Conservation (phyloP, 2,888 invertebrate genomes). For the Hydropsyche betteni region DNA sequence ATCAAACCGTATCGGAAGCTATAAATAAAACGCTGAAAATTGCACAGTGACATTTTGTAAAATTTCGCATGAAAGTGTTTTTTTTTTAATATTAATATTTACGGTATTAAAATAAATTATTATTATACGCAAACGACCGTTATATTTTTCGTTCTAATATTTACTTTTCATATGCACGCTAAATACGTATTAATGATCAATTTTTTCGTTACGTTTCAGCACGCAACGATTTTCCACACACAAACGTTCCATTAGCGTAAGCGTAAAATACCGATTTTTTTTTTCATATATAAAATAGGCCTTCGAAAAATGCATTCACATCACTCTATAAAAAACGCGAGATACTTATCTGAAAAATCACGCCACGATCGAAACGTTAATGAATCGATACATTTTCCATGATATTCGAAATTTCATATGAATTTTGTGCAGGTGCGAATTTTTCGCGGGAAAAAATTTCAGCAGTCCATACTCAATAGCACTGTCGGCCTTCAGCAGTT, state of each 20-base stretch:
- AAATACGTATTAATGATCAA: slow-evolving; percentile 4
- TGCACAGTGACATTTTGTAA: too few species aligned
- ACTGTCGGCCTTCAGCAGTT: neutral
- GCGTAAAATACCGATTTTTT: too few species aligned
- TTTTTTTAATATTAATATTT: too few species aligned
- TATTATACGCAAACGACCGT: neutral
- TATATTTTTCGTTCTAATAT: neutral
- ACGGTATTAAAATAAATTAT: neutral
- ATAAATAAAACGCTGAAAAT: neutral
- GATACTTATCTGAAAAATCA: too few species aligned
- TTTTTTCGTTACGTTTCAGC: neutral
- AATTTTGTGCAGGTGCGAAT: neutral
- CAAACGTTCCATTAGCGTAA: neutral
- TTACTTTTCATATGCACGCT: neutral
- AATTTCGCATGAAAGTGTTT: too few species aligned
- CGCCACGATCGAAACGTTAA: too few species aligned
- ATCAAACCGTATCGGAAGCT: neutral
- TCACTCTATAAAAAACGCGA: too few species aligned
- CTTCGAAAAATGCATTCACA: too few species aligned
- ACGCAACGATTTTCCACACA: neutral
- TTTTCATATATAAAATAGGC: too few species aligned
- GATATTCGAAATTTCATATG: too few species aligned
- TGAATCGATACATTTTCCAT: too few species aligned
- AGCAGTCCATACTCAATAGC: neutral
- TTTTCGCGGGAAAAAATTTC: slow-evolving; percentile 8